These are phyloP conservation scores for Terrapene triunguis DNA, from an alignment of 2,113 vertebrate genomes.

Conservation along the genomic window DNA sequence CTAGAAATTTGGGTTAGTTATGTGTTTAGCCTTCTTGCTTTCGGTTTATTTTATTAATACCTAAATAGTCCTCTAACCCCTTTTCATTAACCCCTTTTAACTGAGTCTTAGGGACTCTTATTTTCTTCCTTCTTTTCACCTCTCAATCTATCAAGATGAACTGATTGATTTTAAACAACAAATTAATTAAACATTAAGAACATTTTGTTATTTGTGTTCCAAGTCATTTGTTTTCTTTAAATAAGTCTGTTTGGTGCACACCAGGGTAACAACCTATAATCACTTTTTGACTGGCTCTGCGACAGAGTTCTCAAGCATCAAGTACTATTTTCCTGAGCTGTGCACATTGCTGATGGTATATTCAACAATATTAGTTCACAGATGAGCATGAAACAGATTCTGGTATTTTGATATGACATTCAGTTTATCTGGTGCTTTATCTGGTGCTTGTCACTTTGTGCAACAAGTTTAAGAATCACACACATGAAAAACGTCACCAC, in stretches of 20 bases:
- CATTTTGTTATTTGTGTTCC: neutral
- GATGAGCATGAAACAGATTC: neutral
- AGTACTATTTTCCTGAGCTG: neutral
- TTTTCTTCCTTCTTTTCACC: neutral
- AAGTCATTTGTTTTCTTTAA: neutral
- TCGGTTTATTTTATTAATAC: neutral
- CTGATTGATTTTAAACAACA: neutral
- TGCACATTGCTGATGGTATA: neutral
- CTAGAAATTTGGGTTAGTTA: neutral
- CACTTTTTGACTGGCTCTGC: neutral
- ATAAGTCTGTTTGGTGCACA: neutral
- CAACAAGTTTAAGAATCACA: neutral
- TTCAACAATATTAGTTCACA: neutral
- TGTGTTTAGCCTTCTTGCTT: neutral
- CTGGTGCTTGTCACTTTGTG: neutral
- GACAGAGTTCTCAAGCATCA: neutral
- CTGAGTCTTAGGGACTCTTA: neutral
- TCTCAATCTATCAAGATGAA: neutral
- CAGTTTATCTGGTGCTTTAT: neutral
- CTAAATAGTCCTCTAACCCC: neutral
- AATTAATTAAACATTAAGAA: neutral
- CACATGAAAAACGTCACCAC: no score
- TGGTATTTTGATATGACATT: constrained; percentile 26
- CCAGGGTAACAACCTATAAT: neutral
- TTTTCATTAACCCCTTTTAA: neutral